phyloP scores from a whole-genome alignment of 2,113 vertebrate species.

The Sander lucioperca region DNA sequence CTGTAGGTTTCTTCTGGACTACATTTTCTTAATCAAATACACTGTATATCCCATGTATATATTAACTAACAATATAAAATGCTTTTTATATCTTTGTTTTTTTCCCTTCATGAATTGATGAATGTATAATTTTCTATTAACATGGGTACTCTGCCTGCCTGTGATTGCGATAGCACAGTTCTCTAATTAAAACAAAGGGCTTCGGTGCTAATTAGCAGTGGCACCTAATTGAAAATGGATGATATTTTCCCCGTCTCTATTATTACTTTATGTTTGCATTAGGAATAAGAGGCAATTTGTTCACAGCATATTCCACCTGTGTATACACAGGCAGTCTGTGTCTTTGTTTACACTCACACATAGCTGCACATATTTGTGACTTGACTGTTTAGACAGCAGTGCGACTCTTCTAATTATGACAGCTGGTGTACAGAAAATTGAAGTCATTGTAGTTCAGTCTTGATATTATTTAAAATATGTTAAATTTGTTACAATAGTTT shows the following conservation, averaged over 20 bases:
- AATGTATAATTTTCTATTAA: slow-evolving; percentile 24
- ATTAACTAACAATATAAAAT: not conserved
- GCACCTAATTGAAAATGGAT: slow-evolving; percentile 58
- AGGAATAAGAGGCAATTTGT: slow-evolving; percentile 44
- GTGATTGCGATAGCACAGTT: slow-evolving; percentile 14
- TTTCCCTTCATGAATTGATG: not conserved
- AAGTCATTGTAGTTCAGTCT: not conserved
- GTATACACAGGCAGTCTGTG: slow-evolving; percentile 57
- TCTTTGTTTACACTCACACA: slow-evolving; percentile 44
- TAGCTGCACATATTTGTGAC: slow-evolving; percentile 9
- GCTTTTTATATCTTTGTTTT: not conserved
- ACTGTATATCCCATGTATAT: not conserved
- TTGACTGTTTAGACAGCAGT: slow-evolving; percentile 49
- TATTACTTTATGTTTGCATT: slow-evolving; percentile 30
- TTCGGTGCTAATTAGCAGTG: slow-evolving; percentile 20
- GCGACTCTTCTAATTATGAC: slow-evolving; percentile 6
- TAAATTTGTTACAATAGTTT: not conserved
- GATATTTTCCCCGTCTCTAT: slow-evolving; percentile 5
- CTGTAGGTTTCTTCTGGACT: not conserved
- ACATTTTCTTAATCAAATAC: not conserved
- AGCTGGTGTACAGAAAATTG: not conserved
- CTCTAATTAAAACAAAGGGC: slow-evolving; percentile 44
- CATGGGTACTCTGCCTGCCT: not conserved
- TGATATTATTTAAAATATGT: not conserved
- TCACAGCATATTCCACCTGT: slow-evolving; percentile 42